Evolutionary conservation across 2,797 vertebrate species (phyloP).

Genomic region (Malacoraja senta): DNA sequence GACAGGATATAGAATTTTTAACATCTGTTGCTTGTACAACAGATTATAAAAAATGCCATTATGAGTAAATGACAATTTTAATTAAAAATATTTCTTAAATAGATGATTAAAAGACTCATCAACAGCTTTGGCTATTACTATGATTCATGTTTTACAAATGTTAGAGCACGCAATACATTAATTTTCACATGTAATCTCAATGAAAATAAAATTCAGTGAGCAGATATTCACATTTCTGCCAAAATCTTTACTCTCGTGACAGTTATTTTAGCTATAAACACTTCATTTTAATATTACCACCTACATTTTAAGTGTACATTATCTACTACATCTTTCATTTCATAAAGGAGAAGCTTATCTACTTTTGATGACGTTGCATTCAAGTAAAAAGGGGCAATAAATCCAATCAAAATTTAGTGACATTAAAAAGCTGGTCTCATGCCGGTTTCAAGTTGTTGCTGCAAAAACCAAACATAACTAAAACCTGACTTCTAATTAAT

Average conservation of each 20-base stretch:
- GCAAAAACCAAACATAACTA: background rate
- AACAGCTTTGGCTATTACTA: conserved; percentile 15
- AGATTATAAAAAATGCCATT: conserved; percentile 26
- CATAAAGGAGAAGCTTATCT: background rate
- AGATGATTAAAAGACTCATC: conserved; percentile 27
- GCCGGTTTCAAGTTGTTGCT: background rate
- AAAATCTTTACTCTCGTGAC: background rate
- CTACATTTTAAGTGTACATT: background rate
- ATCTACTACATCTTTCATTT: background rate
- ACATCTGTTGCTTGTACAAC: conserved; percentile 30
- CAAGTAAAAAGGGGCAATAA: background rate
- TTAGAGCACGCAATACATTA: background rate
- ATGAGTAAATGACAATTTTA: conserved; percentile 35
- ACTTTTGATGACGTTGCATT: background rate
- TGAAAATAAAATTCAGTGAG: background rate
- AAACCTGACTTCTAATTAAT: background rate
- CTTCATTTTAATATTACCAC: no score
- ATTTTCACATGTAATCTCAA: conserved; percentile 18
- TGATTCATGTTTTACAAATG: conserved; percentile 31
- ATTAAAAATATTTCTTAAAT: conserved; percentile 33
- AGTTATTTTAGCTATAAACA: background rate
- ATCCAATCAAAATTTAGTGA: background rate
- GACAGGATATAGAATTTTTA: background rate
- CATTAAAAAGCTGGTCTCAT: background rate
- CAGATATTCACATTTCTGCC: conserved; percentile 8